Base-by-base conservation (phyloP, 2,888 invertebrate species). In the Cephus rjabovi region DNA sequence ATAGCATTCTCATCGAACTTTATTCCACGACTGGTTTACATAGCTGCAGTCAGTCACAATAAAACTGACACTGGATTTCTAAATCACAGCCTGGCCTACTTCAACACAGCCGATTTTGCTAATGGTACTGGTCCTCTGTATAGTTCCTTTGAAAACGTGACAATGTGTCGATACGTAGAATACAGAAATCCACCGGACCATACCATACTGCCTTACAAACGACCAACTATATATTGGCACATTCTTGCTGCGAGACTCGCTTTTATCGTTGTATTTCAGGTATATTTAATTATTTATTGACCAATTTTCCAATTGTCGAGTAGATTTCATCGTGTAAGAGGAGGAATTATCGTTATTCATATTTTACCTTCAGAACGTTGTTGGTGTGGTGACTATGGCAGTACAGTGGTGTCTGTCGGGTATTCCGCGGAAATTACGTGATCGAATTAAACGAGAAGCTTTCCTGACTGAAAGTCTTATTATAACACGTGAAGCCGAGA, bases 1-100 rank as follows among this genome's bases (percentile, higher is more conserved):
- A 96, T 97, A 87, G 97, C 97, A 69, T 96, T 97, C 92, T 96
- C 97, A 12, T 96, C 96, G 0, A 96, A 96, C 90, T 95, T 96
- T 88, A 96, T 97, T 87, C 97, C 97, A 31, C 94, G 95, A 86
- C 88, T 96, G 80, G 95, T 96, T 34, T 97, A 97, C 89, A 91
- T 91, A 82, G 86, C 93, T 77, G 92, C 92, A 68, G 93, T 93
- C 70, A 94, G 93, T 86, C 81, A 84, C 6, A 90, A 93, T 75
- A 90, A 92, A 30, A 92, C 93, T 0, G 93, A 95, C 34, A 87
- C 91, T 23, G 95, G 95, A 12, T 97, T 95, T 91, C 91, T 96
- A n/a, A 87, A 89, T 79, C 94, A 94, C 86, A 95, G 94, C 75
- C 91, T 96, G 75, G 94, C 96, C 0, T 92, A 93, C 83, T 96